Evolutionary conservation across 2,113 vertebrate genomes (phyloP), one percentile per base, ranked within the genome.

Genomic region (Grammomys surdaster): DNA sequence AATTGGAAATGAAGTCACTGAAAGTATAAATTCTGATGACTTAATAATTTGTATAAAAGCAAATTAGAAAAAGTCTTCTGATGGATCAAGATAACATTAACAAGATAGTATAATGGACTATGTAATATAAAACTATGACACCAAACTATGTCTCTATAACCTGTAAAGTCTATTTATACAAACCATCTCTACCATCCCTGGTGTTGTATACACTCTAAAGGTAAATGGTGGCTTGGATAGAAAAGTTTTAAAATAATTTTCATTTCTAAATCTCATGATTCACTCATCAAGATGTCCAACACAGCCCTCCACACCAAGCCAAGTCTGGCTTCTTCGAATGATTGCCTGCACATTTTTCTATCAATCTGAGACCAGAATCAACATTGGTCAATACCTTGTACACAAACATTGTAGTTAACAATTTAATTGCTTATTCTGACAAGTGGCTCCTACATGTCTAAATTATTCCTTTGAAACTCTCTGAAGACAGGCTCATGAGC

Each of bases 1-100:
- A 65, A 67, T 7, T 91, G 26, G 46, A 93, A 96, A 82, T 89
- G 72, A 93, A 76, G 60, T 93, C 90, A 31, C 36, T 63, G 56
- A 60, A 84, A 81, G 72, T 46, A 51, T 60, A 85, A 80, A 89
- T 86, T 69, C 26, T 89, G 40, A 72, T 82, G 65, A 94, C 6
- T 77, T 94, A 67, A 94, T 73, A 72, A 90, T 67, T 72, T 67
- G 33, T 56, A 86, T 78, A 77, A 65, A 89, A 65, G 4, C 43
- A 48, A 86, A 4, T 36, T 33, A 58, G 84, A 56, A 40, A 84
- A 85, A 89, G 33, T 65, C 10, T 75, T 80, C 69, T 51, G 28
- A 24, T 56, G 58, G 89, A 81, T 22, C 5, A 70, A 82, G 51
- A 73, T 73, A 51, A 51, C n/a, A 51, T 65, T 46, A 90, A 48